A percentile compares a stretch with the other conserved stretches of the same genome.
These are phyloP conservation scores for Callithrix jacchus DNA, from an alignment of 2,113 vertebrate genomes.

Conservation along the genomic window DNA sequence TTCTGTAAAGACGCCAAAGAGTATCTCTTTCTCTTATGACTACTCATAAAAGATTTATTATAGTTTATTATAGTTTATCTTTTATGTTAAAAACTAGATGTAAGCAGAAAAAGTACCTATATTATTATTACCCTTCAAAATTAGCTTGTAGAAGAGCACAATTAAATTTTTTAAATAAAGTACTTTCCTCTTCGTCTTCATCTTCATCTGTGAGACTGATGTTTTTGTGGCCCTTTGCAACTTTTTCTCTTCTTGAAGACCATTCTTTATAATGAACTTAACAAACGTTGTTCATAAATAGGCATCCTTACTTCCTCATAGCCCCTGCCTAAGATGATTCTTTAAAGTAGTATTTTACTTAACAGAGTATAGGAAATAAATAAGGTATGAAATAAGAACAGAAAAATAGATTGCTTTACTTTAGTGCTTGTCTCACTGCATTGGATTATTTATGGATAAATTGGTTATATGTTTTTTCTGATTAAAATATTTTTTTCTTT, in stretches of 20 bases:
- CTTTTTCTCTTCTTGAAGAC: background rate
- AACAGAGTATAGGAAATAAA: background rate
- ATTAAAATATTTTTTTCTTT: background rate
- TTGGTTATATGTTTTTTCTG: background rate
- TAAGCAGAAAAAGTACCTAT: background rate
- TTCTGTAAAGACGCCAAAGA: background rate
- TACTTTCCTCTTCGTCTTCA: background rate
- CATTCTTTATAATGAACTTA: background rate
- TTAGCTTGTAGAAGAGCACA: background rate
- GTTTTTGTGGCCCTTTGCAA: background rate
- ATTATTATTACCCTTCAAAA: background rate
- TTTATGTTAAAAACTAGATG: background rate
- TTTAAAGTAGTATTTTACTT: background rate
- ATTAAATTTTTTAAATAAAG: background rate
- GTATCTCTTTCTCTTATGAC: background rate
- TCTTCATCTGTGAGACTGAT: background rate
- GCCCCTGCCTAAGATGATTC: background rate
- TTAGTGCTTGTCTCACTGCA: background rate
- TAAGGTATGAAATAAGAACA: background rate
- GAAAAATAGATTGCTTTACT: background rate
- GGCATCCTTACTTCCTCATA: background rate
- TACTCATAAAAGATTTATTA: background rate
- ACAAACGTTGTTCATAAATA: background rate
- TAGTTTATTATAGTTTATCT: background rate
- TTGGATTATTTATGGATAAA: background rate